These are phyloP conservation scores for Nymphalis urticae DNA, from an alignment of 2,888 invertebrate species.

Conservation along the genomic window DNA sequence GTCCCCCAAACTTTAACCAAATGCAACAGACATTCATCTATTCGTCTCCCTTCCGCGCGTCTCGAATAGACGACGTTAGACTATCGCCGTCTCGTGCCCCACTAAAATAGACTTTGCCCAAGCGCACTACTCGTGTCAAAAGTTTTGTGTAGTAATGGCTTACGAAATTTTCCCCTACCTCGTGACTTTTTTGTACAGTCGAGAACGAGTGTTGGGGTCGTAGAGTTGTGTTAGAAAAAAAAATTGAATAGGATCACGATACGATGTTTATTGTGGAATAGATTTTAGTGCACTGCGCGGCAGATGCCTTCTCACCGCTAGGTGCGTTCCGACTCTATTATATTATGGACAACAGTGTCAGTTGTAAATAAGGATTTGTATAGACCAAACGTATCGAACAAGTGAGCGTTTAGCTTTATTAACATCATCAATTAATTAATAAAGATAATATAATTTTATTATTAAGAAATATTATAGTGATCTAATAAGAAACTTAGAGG, in stretches of 20 bases:
- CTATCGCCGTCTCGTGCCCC: slow-evolving; percentile 71
- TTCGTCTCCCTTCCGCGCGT: slow-evolving; percentile 65
- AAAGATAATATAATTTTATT: slow-evolving; percentile 38
- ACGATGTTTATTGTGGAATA: slow-evolving; percentile 63
- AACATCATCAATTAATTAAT: slow-evolving; percentile 48
- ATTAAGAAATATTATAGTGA: slow-evolving; percentile 48
- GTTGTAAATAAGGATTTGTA: slow-evolving; percentile 82
- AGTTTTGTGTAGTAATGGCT: slow-evolving; percentile 80
- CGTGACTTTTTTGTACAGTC: slow-evolving; percentile 77
- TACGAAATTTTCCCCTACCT: slow-evolving; percentile 81
- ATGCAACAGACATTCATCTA: slow-evolving; percentile 75
- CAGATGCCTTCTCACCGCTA: slow-evolving; percentile 72
- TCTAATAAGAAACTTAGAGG: slow-evolving; percentile 69
- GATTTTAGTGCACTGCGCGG: slow-evolving; percentile 61
- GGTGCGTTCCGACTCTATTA: slow-evolving; percentile 68
- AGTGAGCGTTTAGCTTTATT: slow-evolving; percentile 64
- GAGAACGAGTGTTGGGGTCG: slow-evolving; percentile 72
- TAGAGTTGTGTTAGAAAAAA: slow-evolving; percentile 75
- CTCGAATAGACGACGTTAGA: slow-evolving; percentile 54
- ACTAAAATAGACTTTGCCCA: slow-evolving; percentile 82
- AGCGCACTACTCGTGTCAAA: slow-evolving; percentile 81
- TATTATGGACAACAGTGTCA: slow-evolving; percentile 78
- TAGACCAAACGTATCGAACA: slow-evolving; percentile 78
- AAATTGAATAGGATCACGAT: slow-evolving; percentile 61
- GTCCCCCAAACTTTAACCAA: slow-evolving; percentile 81